phyloP scores from a whole-genome alignment of 2,797 vertebrate genomes.

The Ambastaia sidthimunki region DNA sequence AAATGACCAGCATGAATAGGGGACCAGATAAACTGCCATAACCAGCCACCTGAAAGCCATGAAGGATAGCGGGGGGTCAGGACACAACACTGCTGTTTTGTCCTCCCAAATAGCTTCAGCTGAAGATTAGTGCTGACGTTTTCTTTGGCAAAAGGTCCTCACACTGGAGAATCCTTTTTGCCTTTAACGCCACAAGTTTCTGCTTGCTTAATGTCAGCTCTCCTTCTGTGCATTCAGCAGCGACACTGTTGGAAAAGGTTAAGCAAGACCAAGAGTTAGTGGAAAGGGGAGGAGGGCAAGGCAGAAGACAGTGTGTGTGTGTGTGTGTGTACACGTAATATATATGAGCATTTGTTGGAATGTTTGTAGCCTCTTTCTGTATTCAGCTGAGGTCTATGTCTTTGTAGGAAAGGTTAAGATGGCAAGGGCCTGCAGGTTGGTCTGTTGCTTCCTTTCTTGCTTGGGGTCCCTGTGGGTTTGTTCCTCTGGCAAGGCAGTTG shows the following conservation, averaged over 20 bases:
- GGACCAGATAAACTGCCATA: constrained; percentile 13
- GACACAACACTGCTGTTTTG: constrained; percentile 55
- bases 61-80: constrained; percentile 43
- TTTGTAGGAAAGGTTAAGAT: constrained; percentile 80
- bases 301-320: neutral
- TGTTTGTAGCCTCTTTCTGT: constrained; percentile 66
- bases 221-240: constrained; percentile 81
- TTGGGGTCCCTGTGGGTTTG: constrained; percentile 52
- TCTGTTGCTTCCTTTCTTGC: constrained; percentile 62
- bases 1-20: neutral
- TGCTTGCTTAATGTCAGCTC: constrained; percentile 79
- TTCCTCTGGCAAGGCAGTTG: constrained; percentile 69
- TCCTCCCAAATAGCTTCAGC: constrained; percentile 59
- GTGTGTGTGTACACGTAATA: neutral
- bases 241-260: constrained; percentile 77
- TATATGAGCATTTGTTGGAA: constrained; percentile 34
- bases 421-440: constrained; percentile 64
- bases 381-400: constrained; percentile 75
- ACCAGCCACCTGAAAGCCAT: constrained; percentile 17
- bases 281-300: neutral
- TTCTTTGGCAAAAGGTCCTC: constrained; percentile 72
- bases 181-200: constrained; percentile 68
- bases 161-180: constrained; percentile 59
- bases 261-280: constrained; percentile 64
- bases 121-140: constrained; percentile 70